Conservation (phyloP, 2,888 invertebrate species). For the Ectobius pallidus region DNA sequence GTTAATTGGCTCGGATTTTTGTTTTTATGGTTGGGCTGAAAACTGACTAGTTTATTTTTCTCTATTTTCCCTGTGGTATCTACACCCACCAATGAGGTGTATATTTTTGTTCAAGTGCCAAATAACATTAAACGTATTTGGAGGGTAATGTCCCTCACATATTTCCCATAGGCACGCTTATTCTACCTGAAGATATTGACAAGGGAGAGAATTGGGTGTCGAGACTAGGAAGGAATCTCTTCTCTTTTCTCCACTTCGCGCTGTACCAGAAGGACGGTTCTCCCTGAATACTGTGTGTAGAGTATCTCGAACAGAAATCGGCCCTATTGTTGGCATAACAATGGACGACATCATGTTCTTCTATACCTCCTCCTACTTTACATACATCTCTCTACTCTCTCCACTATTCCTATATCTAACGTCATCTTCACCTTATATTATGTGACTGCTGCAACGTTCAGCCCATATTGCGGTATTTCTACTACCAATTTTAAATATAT, state of each 20-base stretch:
- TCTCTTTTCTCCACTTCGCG: too few relatives aligned
- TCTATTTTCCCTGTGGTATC: too few relatives aligned
- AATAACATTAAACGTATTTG: neutral
- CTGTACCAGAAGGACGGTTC: too few relatives aligned
- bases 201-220: neutral
- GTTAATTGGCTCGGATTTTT: too few relatives aligned
- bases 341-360: conserved; percentile 9
- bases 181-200: too few relatives aligned
- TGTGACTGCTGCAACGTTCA: neutral
- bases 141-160: neutral
- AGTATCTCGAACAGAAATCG: conserved; percentile 13
- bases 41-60: too few relatives aligned
- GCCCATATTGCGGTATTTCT: neutral
- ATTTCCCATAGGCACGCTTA: too few relatives aligned
- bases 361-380: neutral
- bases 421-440: neutral
- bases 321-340: conserved; percentile 21
- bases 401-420: neutral
- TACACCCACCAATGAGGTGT: too few relatives aligned
- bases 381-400: neutral
- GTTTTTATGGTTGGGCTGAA: too few relatives aligned
- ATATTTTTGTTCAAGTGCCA: too few relatives aligned
- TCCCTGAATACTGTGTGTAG: neutral
- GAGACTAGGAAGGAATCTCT: too few relatives aligned
- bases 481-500: neutral